Conservation (phyloP, 2,888 invertebrate genomes). For the Drosophila austrosaltans region DNA sequence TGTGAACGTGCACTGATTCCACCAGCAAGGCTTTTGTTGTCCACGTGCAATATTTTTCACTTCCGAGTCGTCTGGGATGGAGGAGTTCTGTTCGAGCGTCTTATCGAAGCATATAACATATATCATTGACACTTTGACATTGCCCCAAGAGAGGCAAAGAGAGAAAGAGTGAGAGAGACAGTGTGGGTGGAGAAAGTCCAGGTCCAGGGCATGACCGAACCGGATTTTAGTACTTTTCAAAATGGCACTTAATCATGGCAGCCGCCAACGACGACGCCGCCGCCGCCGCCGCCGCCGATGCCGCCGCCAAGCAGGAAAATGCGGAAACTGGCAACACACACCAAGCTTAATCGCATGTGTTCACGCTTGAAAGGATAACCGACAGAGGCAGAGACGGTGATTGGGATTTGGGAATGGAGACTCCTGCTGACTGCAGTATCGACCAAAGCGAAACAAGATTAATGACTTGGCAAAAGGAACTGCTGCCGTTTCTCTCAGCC, state of each 20-base stretch:
- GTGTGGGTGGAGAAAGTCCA: slow-evolving; percentile 14
- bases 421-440: slow-evolving; percentile 44
- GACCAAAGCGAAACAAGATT: slow-evolving; percentile 80
- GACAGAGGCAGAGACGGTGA: slow-evolving; percentile 52
- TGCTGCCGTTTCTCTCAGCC: slow-evolving; percentile 17
- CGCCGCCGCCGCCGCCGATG: slow-evolving; percentile 50
- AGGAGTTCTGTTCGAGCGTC: slow-evolving; percentile 53
- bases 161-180: neutral
- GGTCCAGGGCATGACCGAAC: slow-evolving; percentile 72
- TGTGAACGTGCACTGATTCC: slow-evolving; percentile 78
- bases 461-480: slow-evolving; percentile 78
- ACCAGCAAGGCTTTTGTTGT: slow-evolving; percentile 67
- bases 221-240: slow-evolving; percentile 83
- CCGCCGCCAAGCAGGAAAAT: slow-evolving; percentile 65
- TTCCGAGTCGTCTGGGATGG: slow-evolving; percentile 30
- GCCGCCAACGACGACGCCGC: slow-evolving; percentile 62
- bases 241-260: slow-evolving; percentile 83
- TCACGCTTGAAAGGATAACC: slow-evolving; percentile 82
- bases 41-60: slow-evolving; percentile 71
- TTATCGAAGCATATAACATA: slow-evolving; percentile 79
- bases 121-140: slow-evolving; percentile 83
- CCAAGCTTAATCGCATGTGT: slow-evolving; percentile 83
- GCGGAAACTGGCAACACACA: slow-evolving; percentile 80
- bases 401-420: slow-evolving; percentile 28
- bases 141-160: slow-evolving; percentile 40